Evolutionary conservation across 1,140 invertebrate species (phyloP), one percentile per base, ranked within the genome.

Genomic region (Drosophila murphyi): DNA sequence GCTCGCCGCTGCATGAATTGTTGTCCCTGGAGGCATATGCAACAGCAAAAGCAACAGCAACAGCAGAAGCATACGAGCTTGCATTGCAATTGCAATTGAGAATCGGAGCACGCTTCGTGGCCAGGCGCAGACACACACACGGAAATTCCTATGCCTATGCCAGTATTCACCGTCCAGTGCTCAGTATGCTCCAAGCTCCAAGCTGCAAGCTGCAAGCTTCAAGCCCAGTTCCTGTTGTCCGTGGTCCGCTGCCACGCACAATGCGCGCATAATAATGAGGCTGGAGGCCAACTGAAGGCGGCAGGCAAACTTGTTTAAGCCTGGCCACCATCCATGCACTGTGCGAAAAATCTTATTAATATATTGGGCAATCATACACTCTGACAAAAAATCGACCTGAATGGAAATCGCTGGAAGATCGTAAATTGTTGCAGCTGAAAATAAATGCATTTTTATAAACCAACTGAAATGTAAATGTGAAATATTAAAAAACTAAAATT

Each of bases 251-350:
- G 65, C 70, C 77, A 89, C 85, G 83, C 83, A 89, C 85, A 89
- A 89, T 85, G 80, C 85, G 80, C 85, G 85, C 85, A 88, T 89
- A 89, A 89, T 89, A 89, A 89, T 89, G 85, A 82, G 63, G 45
- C 65, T 37, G n/a, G 37, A 7, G 48, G 20, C 47, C 52, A 37
- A n/a, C 39, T n/a, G 29, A 56, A 65, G 67, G 34, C 63, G 62
- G 75, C 51, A 51, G 50, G 29, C 69, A 85, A 85, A 85, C 82
- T 83, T 61, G 82, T 87, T 78, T 72, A 41, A 74, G 65, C 78
- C 39, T 8, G 39, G 4, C 10, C 39, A 43, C 39, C n/a, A 7
- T 39, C 34, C 5, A 34, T 34, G 10, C 37, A 43, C 39, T 4
- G 39, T n/a, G 39, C 10, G 10, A 7, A 3, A n/a, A 41, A 41